Evolutionary conservation across 2,113 vertebrate species (phyloP), one percentile per base, ranked within the genome.

Genomic region (Brachyhypopomus gauderio): DNA sequence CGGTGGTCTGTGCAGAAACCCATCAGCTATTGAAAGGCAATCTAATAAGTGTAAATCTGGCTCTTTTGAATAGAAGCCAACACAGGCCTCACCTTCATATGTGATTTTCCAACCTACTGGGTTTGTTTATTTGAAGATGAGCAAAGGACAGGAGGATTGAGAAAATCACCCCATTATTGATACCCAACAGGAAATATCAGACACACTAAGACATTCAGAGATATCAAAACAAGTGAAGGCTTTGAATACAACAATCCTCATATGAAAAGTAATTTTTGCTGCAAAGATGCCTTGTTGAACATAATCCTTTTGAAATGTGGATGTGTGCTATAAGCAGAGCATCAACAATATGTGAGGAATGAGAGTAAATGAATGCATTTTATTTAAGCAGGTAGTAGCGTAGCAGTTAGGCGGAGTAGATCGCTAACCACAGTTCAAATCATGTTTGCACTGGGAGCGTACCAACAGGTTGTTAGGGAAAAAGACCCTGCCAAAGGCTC

Each of bases 21-120:
- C 85, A 87, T 87, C 83, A 82, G 78, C 84, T 82, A 85, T 86
- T 86, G 84, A 87, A 87, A 85, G 64, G 82, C 87, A 85, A 86
- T 87, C 85, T 83, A 83, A 86, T 87, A 85, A 85, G 75, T 81
- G 73, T 83, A 81, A 87, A 86, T 86, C 86, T 82, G 59, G 69
- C 69, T 84, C 75, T 83, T 86, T 83, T 85, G 79, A 85, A 84
- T 86, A 45, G 70, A 56, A 60, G 66, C 70, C 78, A 76, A 38
- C 81, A 59, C 64, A 56, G 52, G 22, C 34, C 69, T 27, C 59
- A 73, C 76, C 25, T 81, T 72, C 79, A 72, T 77, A 66, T 81
- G 80, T 78, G 17, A 86, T 89, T 88, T 84, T 85, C 77, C 81
- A 83, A 74, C 59, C 64, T 52, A 73, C 38, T 69, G 62, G 60